Base-by-base conservation (phyloP, 2,113 vertebrate species). In the Edolisoma coerulescens region DNA sequence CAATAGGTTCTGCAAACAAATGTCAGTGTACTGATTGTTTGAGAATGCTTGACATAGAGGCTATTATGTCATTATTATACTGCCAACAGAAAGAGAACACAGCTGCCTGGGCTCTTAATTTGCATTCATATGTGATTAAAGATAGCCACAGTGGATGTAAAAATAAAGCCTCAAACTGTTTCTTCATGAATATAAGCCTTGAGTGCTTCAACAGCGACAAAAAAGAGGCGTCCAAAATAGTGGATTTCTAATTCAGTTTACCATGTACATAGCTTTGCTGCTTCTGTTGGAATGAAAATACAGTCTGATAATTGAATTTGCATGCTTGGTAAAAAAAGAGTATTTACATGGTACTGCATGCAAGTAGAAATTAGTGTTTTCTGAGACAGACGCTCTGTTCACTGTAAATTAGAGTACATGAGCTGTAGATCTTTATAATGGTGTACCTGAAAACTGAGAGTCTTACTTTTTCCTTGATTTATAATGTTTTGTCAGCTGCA, bases 401-500 rank as follows among this genome's bases (percentile, higher is more conserved):
- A 44, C 44, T 8, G 21, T 95, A 89, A 94, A 94, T 94, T 89
- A 56, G 59, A 85, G 59, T 89, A 30, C 74, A 53, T 71, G 23
- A 94, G 83, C 77, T 91, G n/a, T 59, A 89, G 94, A 78, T 28
- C 52, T 84, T 82, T 91, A 27, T 89, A 87, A 77, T 39, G 45
- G 60, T 49, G 47, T 88, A 94, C 89, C 75, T 95, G 77, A 69
- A 95, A 94, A 84, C 28, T 15, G 49, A 88, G 64, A 88, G 61
- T 94, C 70, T 93, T 78, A 37, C 74, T 93, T 87, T 87, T 86
- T 56, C 61, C 93, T 95, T 96, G 96, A 97, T 98, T 97, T 95
- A 97, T 94, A 93, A 11, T 98, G 95, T 98, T 98, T 98, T 97
- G 96, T 96, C 98, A 98, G 98, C 97, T 97, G 97, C 93, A 59